phyloP scores from a whole-genome alignment of 2,797 vertebrate genomes.

The Schizopygopsis pylzovi region DNA sequence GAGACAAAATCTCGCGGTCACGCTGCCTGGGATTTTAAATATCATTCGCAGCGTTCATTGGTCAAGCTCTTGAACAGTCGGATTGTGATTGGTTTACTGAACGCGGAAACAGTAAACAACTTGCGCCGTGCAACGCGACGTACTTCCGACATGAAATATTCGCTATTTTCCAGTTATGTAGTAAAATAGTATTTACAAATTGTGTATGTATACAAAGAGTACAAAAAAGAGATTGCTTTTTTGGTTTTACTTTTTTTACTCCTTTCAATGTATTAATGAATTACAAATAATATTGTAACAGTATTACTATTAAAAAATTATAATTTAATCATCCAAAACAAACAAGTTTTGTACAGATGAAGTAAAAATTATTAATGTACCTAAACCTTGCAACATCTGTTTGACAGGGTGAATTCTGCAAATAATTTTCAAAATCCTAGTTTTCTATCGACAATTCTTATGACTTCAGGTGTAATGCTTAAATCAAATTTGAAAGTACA shows the following conservation, averaged over 20 bases:
- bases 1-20: neutral
- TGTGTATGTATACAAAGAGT: neutral
- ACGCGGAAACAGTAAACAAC: constrained; percentile 48
- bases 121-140: neutral
- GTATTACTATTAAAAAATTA: neutral
- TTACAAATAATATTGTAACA: neutral
- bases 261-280: neutral
- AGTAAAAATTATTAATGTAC: neutral
- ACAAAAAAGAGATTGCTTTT: neutral
- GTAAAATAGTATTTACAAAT: neutral
- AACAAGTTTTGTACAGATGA: neutral
- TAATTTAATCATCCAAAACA: neutral
- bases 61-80: constrained; percentile 19
- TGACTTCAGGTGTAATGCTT: neutral
- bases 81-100: neutral
- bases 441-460: neutral
- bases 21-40: constrained; percentile 70
- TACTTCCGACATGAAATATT: constrained; percentile 59
- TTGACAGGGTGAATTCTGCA: neutral
- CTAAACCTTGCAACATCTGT: neutral
- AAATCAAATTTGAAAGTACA: neutral
- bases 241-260: constrained; percentile 42
- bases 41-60: constrained; percentile 63
- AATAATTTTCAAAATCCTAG: neutral
- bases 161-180: neutral